Evolutionary conservation across 2,888 invertebrate species (phyloP), one percentile per base, ranked within the genome.

Genomic region (Tachina grossa): DNA sequence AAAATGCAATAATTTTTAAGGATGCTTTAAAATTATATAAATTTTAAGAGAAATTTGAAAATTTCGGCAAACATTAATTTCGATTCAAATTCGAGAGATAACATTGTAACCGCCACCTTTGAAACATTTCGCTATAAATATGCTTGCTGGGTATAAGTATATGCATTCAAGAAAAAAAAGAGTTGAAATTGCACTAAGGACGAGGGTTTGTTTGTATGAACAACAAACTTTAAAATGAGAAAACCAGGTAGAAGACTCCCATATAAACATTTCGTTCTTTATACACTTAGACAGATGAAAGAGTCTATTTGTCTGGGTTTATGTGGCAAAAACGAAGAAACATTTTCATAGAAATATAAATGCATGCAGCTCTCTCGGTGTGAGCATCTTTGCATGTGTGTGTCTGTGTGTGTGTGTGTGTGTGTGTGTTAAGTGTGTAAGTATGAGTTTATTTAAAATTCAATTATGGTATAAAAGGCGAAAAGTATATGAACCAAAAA

Each of bases 371-470:
- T 31, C 31, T 31, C 31, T 75, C 74, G 63, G 45, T 43, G 9
- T 41, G 13, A 45, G n/a, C 45, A 16, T 49, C 43, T 51, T 14
- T 51, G 16, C n/a, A 68, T 74, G 69, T 68, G 45, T 31, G 6
- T 43, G n/a, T 55, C 43, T 51, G 19, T 51, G 16, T 13, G 71
- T 74, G 69, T 68, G 45, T 31, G 6, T 43, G n/a, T 55, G 14
- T 55, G 11, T 16, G 16, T 65, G n/a, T 69, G 31, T 31, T 31
- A 31, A 31, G 45, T 61, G 11, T 19, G 16, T 14, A 39, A 49
- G 78, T 78, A 79, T 71, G 79, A 90, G 90, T 91, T 92, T 91
- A 92, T 92, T 92, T 91, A 92, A 92, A 92, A 92, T 92, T 92
- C 92, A 92, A 92, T 92, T 92, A 92, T 90, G 89, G 88, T 86